phyloP scores from a whole-genome alignment of 2,113 vertebrate genomes.

The Zosterops pallidus region DNA sequence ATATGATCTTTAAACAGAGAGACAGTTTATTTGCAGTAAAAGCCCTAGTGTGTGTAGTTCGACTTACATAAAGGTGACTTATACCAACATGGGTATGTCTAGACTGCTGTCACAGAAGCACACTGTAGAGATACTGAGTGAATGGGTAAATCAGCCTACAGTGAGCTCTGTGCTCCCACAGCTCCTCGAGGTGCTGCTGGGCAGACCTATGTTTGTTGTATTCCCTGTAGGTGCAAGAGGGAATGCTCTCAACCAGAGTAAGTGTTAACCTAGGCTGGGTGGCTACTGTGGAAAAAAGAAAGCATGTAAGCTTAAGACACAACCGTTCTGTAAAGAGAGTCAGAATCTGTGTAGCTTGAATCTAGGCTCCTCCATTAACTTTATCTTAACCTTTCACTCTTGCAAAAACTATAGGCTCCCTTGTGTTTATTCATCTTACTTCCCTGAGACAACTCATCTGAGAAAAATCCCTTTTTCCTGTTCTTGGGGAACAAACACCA shows the following conservation, averaged over 20 bases:
- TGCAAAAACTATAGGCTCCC: not conserved
- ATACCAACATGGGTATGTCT: constrained; percentile 61
- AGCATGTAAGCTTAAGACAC: not conserved
- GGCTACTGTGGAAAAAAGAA: not conserved
- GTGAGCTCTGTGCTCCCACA: constrained; percentile 39
- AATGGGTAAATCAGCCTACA: constrained; percentile 40
- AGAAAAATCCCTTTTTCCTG: not conserved
- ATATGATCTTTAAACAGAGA: constrained; percentile 58
- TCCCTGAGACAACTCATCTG: not conserved
- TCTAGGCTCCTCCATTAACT: not conserved
- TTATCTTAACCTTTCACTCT: not conserved
- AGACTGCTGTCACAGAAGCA: constrained; percentile 70
- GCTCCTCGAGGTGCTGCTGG: not conserved
- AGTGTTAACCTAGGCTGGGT: not conserved
- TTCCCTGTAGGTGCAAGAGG: not conserved
- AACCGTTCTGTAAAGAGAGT: not conserved
- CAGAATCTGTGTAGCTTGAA: not conserved
- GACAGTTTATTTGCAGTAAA: constrained; percentile 68
- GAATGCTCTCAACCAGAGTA: not conserved
- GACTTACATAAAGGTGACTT: constrained; percentile 67
- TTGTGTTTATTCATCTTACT: not conserved
- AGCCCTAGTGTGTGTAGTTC: constrained; percentile 60
- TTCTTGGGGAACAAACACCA: not conserved
- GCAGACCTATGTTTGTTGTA: not conserved
- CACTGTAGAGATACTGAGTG: constrained; percentile 64